Base-by-base conservation (phyloP, 2,888 invertebrate genomes). In the Micropterix aruncella region DNA sequence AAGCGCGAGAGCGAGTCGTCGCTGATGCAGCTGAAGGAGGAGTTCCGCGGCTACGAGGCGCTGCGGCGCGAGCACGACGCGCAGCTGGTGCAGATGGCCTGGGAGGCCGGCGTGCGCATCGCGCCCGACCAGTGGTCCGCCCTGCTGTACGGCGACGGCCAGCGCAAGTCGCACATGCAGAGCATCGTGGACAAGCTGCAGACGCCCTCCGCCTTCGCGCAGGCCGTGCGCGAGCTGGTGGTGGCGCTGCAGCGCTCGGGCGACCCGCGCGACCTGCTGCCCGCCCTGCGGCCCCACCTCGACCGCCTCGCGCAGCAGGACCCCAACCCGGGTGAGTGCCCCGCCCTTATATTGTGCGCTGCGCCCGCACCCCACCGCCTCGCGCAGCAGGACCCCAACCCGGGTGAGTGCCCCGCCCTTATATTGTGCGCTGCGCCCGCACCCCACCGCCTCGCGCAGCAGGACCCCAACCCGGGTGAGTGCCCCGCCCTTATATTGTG, bases 41-140 rank as follows among this genome's bases (percentile, higher is more conserved):
- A 99, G 60, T 97, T 94, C 60, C 79, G 96, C 14, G 88, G 88
- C 0, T 97, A 97, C 61, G 95, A 97, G 54, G 81, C 90, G 1
- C 61, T 99, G 44, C 72, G 97, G 4, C 74, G 94, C 1, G 97
- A 99, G 58, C 97, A 99, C 60, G 97, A 99, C 65, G 89, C 95
- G 7, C 97, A 99, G 63, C 95, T 99, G 53, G 96, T 99, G 3
- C 93, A 95, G 66, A 97, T 99, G 49, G 97, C 97, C 0, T 89
- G 92, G 0, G 97, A 99, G 64, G 93, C 96, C 1, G 97, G 97
- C 0, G 70, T 99, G 17, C 73, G 96, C 46, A 97, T 99, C 49
- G 93, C 95, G 0, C 96, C 97, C 0, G 97, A 99, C 60, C 96
- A 97, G 60, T 99, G 97, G 97, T 94, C 94, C 2, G 89, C 95